These are phyloP conservation scores for Philereme transversata DNA, from an alignment of 2,888 invertebrate genomes.

Conservation along the genomic window DNA sequence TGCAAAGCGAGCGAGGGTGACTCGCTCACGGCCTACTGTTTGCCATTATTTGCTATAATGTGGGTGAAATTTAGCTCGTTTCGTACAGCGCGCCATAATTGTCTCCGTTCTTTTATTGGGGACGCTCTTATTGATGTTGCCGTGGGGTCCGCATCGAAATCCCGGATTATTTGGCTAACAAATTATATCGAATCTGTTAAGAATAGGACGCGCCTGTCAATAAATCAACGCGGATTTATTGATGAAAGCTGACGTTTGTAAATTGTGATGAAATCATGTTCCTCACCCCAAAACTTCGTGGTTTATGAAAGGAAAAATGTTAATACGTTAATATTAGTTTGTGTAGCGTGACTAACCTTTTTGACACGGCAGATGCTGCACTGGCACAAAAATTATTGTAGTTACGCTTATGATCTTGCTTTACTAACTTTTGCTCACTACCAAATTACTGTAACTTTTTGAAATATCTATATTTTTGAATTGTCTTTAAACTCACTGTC, in stretches of 20 bases:
- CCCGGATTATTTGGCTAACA: constrained; percentile 83
- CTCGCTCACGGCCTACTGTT: constrained; percentile 71
- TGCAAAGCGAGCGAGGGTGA: constrained; percentile 68
- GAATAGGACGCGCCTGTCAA: constrained; percentile 77
- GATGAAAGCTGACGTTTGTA: constrained; percentile 68
- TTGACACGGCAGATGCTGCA: constrained; percentile 21
- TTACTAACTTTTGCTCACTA: no score
- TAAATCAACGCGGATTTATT: constrained; percentile 79
- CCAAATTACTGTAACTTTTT: no score
- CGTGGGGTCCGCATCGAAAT: constrained; percentile 66
- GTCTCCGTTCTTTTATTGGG: constrained; percentile 73
- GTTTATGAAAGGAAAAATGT: constrained; percentile 44
- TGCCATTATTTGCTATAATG: constrained; percentile 82
- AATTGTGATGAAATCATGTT: constrained; percentile 54
- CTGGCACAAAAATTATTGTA: neutral
- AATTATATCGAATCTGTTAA: constrained; percentile 80
- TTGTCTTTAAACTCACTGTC: no score
- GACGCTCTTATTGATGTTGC: constrained; percentile 59
- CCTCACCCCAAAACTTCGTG: constrained; percentile 49
- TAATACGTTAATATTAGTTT: constrained; percentile 38
- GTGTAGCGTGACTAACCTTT: constrained; percentile 27
- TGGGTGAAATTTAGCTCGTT: constrained; percentile 81
- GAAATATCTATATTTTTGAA: no score
- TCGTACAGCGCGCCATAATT: constrained; percentile 73
- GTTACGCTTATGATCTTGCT: no score